phyloP scores from a whole-genome alignment of 2,797 vertebrate genomes.

The Botia almorhae region DNA sequence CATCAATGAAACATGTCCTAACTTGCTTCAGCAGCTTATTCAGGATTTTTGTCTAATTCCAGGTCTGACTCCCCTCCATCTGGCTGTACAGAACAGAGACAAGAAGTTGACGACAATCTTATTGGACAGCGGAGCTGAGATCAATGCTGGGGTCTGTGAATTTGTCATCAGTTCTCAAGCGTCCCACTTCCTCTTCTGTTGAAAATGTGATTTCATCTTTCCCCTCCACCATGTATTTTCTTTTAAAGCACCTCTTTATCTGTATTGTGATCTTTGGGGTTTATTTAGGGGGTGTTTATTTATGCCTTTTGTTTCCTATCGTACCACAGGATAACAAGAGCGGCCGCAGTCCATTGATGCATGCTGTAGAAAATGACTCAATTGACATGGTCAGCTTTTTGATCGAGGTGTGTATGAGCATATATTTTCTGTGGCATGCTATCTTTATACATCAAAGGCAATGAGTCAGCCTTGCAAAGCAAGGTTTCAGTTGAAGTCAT shows the following conservation, averaged over 20 bases:
- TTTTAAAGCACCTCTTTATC: background rate
- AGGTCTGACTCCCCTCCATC: constrained; percentile 88
- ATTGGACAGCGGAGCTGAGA: constrained; percentile 81
- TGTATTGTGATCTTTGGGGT: constrained; percentile 23
- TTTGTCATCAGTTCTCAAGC: background rate
- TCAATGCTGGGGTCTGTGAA: constrained; percentile 85
- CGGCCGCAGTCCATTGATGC: constrained; percentile 87
- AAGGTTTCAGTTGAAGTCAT: constrained; percentile 2
- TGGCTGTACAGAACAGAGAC: constrained; percentile 81
- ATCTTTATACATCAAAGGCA: constrained; percentile 31
- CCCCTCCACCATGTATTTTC: background rate
- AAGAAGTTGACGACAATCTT: constrained; percentile 76
- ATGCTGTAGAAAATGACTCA: constrained; percentile 86
- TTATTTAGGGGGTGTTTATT: background rate
- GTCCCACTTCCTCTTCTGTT: background rate
- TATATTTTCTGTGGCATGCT: constrained; percentile 32
- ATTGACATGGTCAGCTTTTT: constrained; percentile 86
- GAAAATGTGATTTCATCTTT: background rate
- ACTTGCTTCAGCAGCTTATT: constrained; percentile 7
- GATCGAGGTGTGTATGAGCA: constrained; percentile 79
- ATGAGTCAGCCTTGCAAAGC: constrained; percentile 58
- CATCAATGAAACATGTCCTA: constrained; percentile 1
- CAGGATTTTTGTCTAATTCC: constrained; percentile 31
- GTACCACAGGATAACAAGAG: constrained; percentile 87
- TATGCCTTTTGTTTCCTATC: constrained; percentile 46